Evolutionary conservation across 2,888 invertebrate genomes (phyloP), one percentile per base, ranked within the genome.

Genomic region (Leucophora obtusa): DNA sequence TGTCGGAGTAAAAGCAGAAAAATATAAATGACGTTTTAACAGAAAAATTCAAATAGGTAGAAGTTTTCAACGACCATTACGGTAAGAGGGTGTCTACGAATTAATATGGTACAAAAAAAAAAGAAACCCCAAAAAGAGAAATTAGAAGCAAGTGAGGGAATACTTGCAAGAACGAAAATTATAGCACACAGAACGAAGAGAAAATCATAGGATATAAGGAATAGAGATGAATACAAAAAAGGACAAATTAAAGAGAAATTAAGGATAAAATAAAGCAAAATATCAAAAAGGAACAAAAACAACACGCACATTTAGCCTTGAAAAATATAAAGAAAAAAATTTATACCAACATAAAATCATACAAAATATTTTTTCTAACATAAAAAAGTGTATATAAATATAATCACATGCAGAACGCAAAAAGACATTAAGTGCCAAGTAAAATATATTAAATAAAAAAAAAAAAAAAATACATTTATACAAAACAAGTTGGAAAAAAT

Each of bases 251-350:
- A 50, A 59, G 6, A 33, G n/a, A 35, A 65, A 51, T 15, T 21
- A 53, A 51, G 28, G 28, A 28, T 28, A 35, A 70, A 59, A 35
- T 17, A 50, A 62, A 56, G 4, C 28, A 28, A 4, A 4, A n/a
- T 56, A 1, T 14, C 3, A 47, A 47, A 47, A 47, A 33, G 2
- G 24, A n/a, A 59, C 6, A 9, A 53, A 54, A 33, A 63, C 14
- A 59, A 65, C 18, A 71, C 59, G 59, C 59, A 56, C 53, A 71
- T 35, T 66, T 76, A 76, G 62, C 76, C 76, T 71, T 76, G 76
- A 71, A 70, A 70, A 3, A 21, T 59, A 35, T 47, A 50, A 8
- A 51, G n/a, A 35, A 8, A 53, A 21, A 33, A 17, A 65, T 1
- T 1, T 28, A 28, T 6, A 7, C 28, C 28, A 28, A 28, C 28